Base-by-base conservation (phyloP, 2,888 invertebrate genomes). In the Hylaea fasciaria region DNA sequence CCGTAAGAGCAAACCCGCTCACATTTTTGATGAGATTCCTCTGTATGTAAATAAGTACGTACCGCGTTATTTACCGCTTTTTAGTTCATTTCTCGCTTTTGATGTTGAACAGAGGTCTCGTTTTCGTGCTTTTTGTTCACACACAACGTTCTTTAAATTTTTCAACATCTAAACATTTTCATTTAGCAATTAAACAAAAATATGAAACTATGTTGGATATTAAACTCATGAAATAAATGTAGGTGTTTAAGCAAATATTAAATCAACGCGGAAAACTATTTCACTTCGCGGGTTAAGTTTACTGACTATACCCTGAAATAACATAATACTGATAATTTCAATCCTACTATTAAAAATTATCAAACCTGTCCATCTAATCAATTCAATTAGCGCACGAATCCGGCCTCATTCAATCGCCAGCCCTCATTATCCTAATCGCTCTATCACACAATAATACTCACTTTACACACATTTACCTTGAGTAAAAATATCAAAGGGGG, bases 391-490 rank as follows among this genome's bases (percentile, higher is more conserved):
- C 51, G 0, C 46, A 51, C 46, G 49, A 49, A 49, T 37, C 52
- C 53, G 41, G 29, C 46, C 51, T 51, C 41, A 61, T 69, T 67
- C 60, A 69, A 69, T 68, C 57, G 51, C 49, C 55, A 49, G 17
- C 56, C n/a, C 58, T 69, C 61, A 67, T 67, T 69, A 62, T 60
- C 60, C 62, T 63, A 71, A 74, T 70, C 62, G 70, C 69, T 78
- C 77, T 78, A 81, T 82, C 79, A 80, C 73, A 71, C 70, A 69
- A 70, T 85, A 80, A 85, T 80, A 82, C 80, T 73, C 81, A 80
- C 85, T 87, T 89, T 83, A 86, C 87, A 86, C 77, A 80, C 79
- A 81, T 85, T 87, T 84, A 81, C 83, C 82, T 83, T 83, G 56
- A 57, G 56, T 62, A 76, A 78, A 85, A 78, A 83, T 87, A 86